Conservation (phyloP, 2,113 vertebrate genomes). For the Pionites leucogaster region DNA sequence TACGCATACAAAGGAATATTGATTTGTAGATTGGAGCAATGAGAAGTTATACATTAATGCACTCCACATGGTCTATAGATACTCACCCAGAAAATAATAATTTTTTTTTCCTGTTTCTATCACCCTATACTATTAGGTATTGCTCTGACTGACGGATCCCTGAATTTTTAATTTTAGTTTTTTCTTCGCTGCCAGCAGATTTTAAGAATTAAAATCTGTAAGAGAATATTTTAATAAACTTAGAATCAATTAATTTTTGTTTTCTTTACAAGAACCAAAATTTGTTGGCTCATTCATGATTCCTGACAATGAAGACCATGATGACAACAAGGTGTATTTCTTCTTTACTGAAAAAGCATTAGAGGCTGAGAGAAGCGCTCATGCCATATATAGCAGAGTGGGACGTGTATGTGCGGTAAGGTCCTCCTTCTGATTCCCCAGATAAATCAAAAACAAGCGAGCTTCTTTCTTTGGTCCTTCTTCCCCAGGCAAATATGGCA, state of each 20-base stretch:
- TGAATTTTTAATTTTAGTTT: background rate
- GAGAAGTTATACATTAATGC: background rate
- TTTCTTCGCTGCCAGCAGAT: background rate
- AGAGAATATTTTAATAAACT: background rate
- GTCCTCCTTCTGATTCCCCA: background rate
- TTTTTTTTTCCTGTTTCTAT: background rate
- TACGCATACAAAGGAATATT: background rate
- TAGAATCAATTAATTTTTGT: background rate
- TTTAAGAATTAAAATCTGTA: background rate
- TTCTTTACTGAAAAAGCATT: slow-evolving; percentile 94
- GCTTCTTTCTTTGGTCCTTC: background rate
- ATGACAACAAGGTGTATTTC: slow-evolving; percentile 96
- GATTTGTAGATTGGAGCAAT: background rate
- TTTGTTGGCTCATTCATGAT: slow-evolving; percentile 91
- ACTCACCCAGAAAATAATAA: background rate
- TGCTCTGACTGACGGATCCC: background rate
- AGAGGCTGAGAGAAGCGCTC: slow-evolving; percentile 80
- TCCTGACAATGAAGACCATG: slow-evolving; percentile 91
- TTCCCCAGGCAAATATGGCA: background rate
- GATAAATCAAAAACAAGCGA: background rate
- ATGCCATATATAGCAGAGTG: slow-evolving; percentile 86
- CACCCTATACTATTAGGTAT: background rate
- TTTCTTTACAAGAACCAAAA: slow-evolving; percentile 84
- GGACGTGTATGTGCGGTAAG: slow-evolving; percentile 91
- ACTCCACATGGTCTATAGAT: background rate